Evolutionary conservation across 2,113 vertebrate species (phyloP).

Genomic region (Circaetus gallicus): DNA sequence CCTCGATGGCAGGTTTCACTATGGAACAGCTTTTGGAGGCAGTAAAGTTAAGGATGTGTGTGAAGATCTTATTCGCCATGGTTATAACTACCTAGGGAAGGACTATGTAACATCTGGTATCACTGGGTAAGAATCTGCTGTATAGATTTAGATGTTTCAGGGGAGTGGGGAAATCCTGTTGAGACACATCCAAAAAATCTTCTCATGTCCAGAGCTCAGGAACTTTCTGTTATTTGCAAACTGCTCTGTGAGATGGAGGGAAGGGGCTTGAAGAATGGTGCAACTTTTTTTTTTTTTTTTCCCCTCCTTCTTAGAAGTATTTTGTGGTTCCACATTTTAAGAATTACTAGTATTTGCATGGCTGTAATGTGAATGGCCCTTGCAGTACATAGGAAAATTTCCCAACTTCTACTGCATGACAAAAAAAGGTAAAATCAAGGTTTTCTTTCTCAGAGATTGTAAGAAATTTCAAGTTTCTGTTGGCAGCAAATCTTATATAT

Average conservation of each 20-base stretch:
- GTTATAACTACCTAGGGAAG: constrained; percentile 98
- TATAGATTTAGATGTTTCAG: not conserved
- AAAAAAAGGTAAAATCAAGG: not conserved
- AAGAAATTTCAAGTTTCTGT: not conserved
- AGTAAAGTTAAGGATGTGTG: constrained; percentile 99
- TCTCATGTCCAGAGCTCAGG: not conserved
- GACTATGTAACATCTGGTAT: constrained; percentile 98
- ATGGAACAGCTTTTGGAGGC: constrained; percentile 95
- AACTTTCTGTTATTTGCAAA: not conserved
- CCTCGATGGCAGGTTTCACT: constrained; percentile 93
- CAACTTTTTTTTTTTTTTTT: not conserved
- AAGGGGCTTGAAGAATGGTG: not conserved
- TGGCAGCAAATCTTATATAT: not conserved
- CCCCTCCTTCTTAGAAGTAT: not conserved
- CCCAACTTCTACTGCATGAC: not conserved
- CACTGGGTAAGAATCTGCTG: constrained; percentile 84
- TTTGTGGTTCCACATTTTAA: not conserved
- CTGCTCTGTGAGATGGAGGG: not conserved
- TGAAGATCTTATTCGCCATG: constrained; percentile 94
- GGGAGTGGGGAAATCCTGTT: not conserved
- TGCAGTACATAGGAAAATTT: not conserved
- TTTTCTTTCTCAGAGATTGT: not conserved
- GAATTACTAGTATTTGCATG: not conserved
- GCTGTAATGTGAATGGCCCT: not conserved
- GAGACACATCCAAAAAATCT: not conserved